phyloP scores from a whole-genome alignment of 2,113 vertebrate genomes.

The Eulemur macaco region DNA sequence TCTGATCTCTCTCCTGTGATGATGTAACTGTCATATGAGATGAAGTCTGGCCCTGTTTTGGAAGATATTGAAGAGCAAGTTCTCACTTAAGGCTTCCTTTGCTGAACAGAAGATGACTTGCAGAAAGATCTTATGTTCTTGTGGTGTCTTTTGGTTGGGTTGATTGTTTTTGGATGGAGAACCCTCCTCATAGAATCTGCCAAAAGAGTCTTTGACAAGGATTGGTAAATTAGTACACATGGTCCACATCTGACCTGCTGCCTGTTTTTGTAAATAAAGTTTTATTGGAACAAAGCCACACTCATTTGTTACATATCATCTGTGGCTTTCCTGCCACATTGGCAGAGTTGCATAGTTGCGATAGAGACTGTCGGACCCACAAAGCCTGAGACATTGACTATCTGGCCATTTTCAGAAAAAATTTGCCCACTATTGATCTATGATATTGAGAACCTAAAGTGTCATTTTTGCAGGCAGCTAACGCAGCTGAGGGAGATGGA shows the following conservation, averaged over 20 bases:
- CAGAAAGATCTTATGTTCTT: slow-evolving; percentile 82
- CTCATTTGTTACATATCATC: not conserved
- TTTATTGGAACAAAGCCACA: not conserved
- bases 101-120: slow-evolving; percentile 69
- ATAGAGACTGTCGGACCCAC: not conserved
- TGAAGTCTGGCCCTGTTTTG: slow-evolving; percentile 39
- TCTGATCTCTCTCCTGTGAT: slow-evolving; percentile 38
- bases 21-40: slow-evolving; percentile 31
- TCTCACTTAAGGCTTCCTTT: slow-evolving; percentile 59
- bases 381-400: not conserved
- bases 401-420: not conserved
- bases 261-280: not conserved
- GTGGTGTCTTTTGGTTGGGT: slow-evolving; percentile 87
- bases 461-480: not conserved
- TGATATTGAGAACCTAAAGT: not conserved
- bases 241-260: not conserved
- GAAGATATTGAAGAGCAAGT: slow-evolving; percentile 63
- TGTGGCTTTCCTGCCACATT: not conserved
- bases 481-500: not conserved
- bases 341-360: not conserved
- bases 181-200: not conserved
- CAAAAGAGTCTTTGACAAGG: not conserved
- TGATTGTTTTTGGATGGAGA: slow-evolving; percentile 84
- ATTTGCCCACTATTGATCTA: not conserved
- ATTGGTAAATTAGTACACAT: not conserved